These are phyloP conservation scores for Caerostris extrusa DNA, from an alignment of 1,140 invertebrate genomes.

Conservation along the genomic window DNA sequence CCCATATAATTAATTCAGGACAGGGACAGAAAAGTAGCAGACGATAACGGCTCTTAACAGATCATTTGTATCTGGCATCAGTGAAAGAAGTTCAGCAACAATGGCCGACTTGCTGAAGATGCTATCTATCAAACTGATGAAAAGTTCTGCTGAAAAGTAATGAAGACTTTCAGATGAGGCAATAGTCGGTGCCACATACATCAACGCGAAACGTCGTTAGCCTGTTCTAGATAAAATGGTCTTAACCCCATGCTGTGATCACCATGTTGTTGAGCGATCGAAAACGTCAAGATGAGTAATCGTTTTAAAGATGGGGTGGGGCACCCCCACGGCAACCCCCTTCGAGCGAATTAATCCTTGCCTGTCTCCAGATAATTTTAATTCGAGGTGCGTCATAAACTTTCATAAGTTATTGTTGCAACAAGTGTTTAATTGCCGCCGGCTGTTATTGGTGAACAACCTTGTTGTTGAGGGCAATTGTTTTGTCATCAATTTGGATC, in stretches of 20 bases:
- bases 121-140: conserved; percentile 18
- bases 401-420: conserved; percentile 11
- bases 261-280: not conserved
- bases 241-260: conserved; percentile 40
- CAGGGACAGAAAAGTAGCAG: not conserved
- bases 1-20: conserved; percentile 2
- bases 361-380: not conserved
- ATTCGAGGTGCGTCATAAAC: conserved; percentile 30
- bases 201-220: conserved; percentile 34
- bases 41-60: conserved; percentile 12
- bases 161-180: conserved; percentile 56
- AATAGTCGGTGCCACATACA: conserved; percentile 12
- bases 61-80: conserved; percentile 13
- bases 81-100: not conserved
- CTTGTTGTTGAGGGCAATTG: not conserved
- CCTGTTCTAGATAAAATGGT: conserved; percentile 1
- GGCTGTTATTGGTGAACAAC: not conserved
- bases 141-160: not conserved
- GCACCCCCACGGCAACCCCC: not conserved
- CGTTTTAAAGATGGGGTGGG: conserved; percentile 28
- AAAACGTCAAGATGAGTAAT: conserved; percentile 36
- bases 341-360: conserved; percentile 18
- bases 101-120: not conserved
- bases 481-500: conserved; percentile 36
- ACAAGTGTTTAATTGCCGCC: conserved; percentile 19